Evolutionary conservation across 2,888 invertebrate genomes (phyloP).

Genomic region (Drosophila melanosoma): DNA sequence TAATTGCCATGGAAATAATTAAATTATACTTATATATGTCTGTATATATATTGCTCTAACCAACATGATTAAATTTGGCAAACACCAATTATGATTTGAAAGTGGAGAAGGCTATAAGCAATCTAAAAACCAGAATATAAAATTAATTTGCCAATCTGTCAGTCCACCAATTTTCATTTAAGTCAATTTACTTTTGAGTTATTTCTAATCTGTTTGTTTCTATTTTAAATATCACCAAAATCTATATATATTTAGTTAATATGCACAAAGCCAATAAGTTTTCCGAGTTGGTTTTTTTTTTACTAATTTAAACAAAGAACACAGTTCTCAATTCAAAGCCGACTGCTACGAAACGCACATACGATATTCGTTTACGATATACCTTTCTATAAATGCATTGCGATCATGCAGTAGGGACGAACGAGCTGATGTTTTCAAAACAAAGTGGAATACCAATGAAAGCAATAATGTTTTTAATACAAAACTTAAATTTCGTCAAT

Average conservation of each 20-base stretch:
- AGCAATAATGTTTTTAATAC: not conserved
- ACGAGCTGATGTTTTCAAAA: not conserved
- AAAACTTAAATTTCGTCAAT: not conserved
- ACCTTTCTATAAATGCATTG: slow-evolving; percentile 8
- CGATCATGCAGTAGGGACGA: not conserved
- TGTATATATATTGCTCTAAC: not conserved
- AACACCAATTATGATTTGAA: not conserved
- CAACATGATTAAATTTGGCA: not conserved
- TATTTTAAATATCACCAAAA: not conserved
- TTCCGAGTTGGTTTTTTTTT: not conserved
- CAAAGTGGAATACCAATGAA: not conserved
- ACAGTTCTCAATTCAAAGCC: not conserved
- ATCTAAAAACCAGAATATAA: not conserved
- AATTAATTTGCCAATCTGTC: not conserved
- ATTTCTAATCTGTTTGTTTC: not conserved
- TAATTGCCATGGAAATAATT: not conserved
- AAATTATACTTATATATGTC: not conserved
- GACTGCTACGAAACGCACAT: slow-evolving; percentile 4
- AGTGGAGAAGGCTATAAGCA: not conserved
- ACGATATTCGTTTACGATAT: not conserved
- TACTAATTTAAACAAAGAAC: too few relatives aligned
- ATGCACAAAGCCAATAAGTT: not conserved
- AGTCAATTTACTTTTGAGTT: not conserved
- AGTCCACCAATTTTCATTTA: not conserved
- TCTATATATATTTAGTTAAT: not conserved